Conservation (phyloP, 2,113 vertebrate species). For the Lepisosteus osseus region DNA sequence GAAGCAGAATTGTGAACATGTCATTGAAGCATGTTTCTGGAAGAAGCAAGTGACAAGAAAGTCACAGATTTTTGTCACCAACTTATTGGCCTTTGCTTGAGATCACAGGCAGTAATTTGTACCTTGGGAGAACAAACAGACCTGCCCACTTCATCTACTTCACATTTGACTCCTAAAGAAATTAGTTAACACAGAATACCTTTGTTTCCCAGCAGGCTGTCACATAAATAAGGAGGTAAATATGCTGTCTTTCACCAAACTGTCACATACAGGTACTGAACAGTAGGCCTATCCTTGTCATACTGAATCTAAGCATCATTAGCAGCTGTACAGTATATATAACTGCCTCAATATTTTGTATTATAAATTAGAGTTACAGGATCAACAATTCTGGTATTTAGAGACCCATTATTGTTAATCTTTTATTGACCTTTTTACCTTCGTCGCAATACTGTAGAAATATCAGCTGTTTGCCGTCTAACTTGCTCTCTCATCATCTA, state of each 20-base stretch:
- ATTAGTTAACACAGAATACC: no score
- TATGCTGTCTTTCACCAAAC: background rate
- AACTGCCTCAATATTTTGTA: background rate
- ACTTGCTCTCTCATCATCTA: no score
- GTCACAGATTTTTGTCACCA: no score
- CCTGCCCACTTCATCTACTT: no score
- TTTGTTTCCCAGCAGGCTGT: no score
- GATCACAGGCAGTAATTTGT: no score
- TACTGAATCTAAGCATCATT: conserved; percentile 2
- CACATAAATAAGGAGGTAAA: background rate
- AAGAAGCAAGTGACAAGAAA: no score
- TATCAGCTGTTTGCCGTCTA: background rate
- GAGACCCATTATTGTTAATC: background rate
- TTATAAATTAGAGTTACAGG: background rate
- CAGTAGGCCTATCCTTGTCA: background rate
- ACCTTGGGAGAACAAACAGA: no score
- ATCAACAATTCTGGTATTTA: background rate
- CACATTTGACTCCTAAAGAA: no score
- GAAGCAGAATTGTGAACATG: no score
- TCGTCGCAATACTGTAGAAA: background rate
- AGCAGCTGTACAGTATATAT: background rate
- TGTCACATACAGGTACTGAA: background rate
- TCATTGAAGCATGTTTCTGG: no score
- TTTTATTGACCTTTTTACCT: background rate
- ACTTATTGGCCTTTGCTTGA: no score